Base-by-base conservation (phyloP, 1,140 invertebrate species). In the Dreissena rostriformis region DNA sequence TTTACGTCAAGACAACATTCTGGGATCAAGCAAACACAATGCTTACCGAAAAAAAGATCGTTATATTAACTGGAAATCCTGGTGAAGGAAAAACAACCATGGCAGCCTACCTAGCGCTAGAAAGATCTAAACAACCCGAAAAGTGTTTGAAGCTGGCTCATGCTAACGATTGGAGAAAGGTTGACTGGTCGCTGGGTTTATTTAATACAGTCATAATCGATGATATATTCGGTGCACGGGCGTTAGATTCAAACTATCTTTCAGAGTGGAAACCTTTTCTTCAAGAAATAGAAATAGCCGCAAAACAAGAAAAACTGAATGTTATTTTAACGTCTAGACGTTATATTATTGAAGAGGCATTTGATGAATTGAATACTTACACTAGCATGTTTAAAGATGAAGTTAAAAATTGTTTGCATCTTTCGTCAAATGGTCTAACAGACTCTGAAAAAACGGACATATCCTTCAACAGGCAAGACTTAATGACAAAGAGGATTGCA, bases 1-100 rank as follows among this genome's bases (percentile, higher is more conserved):
- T 63, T 6, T 81, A 73, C 51, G 70, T 65, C 26, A 57, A 81
- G 65, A 81, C 79, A 0, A 29, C 10, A 0, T 39, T 39, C 5
- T 81, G 52, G 57, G 10, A 52, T 12, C 52, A 81, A 51, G 61
- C 79, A 49, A 71, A n/a, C 14, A 24, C 5, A 51, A 51, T 65
- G 19, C 19, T 81, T 17, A n/a, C 51, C 15, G 61, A 73, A 14
- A 81, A 66, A 26, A 1, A 28, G 0, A 63, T 63, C 14, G 57
- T 81, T 0, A 19, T 81, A 11, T 12, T 81, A 1, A 81, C 79
- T 22, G 79, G 79, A 10, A 52, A 81, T 73, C 79, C 79, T 10
- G 79, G 79, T 8, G 79, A 81, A 65, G 79, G 79, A 11, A 81
- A 81, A 81, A 81, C 79, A 19, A 65, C 79, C 2, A 72, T 81